A percentile compares a stretch with the other conserved stretches of the same genome.
Evolutionary conservation across 2,113 vertebrate species (phyloP).

Genomic region (Podarcis cretensis): DNA sequence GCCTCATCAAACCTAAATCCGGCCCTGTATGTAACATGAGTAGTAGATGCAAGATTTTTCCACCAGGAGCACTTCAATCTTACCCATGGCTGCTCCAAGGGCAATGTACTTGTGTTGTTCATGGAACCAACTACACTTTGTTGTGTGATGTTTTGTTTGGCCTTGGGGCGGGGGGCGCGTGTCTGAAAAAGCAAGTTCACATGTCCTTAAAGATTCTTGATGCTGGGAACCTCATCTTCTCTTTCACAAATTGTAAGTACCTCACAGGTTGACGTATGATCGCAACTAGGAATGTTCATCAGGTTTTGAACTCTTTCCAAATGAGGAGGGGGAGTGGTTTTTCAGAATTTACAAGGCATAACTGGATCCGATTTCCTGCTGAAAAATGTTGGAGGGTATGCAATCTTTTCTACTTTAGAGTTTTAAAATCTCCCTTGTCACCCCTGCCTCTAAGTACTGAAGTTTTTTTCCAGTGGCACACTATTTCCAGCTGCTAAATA

Average conservation of each 20-base stretch:
- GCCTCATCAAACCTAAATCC: no score
- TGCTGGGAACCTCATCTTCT: neutral
- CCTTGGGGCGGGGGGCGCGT: neutral
- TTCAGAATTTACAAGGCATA: neutral
- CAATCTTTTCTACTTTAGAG: neutral
- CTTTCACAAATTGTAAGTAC: neutral
- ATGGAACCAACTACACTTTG: neutral
- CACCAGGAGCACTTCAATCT: neutral
- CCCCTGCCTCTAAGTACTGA: neutral
- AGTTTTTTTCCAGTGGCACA: neutral
- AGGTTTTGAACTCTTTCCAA: neutral
- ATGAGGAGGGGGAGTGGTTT: neutral
- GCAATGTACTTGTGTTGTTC: neutral
- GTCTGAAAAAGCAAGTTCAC: neutral
- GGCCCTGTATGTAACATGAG: neutral
- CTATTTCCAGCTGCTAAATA: neutral
- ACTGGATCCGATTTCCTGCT: neutral
- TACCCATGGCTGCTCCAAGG: neutral
- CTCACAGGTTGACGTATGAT: neutral
- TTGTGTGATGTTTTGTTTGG: neutral
- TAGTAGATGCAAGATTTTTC: neutral
- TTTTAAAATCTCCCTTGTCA: neutral
- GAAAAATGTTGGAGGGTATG: no score
- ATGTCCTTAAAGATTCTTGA: neutral
- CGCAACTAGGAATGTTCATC: neutral